These are phyloP conservation scores for Lissonota sp. DNA, from an alignment of 2,888 invertebrate species.

Conservation along the genomic window DNA sequence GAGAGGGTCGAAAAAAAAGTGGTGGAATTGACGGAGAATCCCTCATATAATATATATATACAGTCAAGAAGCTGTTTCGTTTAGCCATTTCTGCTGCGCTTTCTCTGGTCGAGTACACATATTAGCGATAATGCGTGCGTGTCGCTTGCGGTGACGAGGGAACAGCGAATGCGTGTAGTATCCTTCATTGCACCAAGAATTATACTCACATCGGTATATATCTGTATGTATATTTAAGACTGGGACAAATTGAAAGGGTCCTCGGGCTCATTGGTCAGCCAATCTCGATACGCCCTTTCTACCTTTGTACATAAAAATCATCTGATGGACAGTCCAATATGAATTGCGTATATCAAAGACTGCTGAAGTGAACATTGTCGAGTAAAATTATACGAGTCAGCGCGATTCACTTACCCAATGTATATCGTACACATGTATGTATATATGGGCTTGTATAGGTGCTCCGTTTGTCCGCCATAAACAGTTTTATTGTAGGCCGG, in stretches of 20 bases:
- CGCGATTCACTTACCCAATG: background rate
- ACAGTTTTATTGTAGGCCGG: slow-evolving; percentile 58
- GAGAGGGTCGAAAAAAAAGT: too few species aligned
- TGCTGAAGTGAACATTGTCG: slow-evolving; percentile 35
- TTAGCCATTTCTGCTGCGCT: slow-evolving; percentile 20
- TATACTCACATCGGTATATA: background rate
- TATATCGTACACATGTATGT: background rate
- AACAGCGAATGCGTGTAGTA: slow-evolving; percentile 6
- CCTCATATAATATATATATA: background rate
- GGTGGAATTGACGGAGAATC: too few species aligned
- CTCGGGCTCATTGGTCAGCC: background rate
- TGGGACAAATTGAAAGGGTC: background rate
- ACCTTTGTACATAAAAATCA: too few species aligned
- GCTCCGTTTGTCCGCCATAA: slow-evolving; percentile 19
- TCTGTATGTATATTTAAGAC: background rate
- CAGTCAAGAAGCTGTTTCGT: slow-evolving; percentile 30
- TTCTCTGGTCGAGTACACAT: background rate
- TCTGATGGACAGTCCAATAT: background rate
- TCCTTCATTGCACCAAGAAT: slow-evolving; percentile 11
- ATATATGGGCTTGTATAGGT: background rate
- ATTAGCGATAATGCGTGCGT: slow-evolving; percentile 9
- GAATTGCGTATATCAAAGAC: slow-evolving; percentile 14
- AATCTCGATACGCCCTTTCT: too few species aligned
- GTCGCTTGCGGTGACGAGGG: slow-evolving; percentile 19
- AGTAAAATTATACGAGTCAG: slow-evolving; percentile 38